phyloP scores from a whole-genome alignment of 2,797 vertebrate genomes.

The Numenius phaeopus region DNA sequence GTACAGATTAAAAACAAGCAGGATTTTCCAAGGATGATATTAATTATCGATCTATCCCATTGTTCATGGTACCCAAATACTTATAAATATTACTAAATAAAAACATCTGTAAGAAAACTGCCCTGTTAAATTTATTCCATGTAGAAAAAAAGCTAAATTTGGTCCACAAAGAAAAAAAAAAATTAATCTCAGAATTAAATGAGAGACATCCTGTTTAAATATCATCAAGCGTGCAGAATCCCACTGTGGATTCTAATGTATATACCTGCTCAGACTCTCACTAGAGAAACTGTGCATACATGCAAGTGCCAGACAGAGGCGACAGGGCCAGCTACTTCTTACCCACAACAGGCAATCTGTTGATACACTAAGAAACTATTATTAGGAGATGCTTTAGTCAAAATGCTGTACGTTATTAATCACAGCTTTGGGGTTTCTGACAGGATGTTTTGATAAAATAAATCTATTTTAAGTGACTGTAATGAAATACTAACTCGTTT shows the following conservation, averaged over 20 bases:
- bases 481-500: conserved; percentile 83
- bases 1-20: background rate
- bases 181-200: background rate
- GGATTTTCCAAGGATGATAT: background rate
- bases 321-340: background rate
- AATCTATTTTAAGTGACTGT: conserved; percentile 84
- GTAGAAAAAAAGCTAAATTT: background rate
- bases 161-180: background rate
- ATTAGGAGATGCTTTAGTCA: conserved; percentile 68
- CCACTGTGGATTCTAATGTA: background rate
- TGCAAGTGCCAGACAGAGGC: background rate
- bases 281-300: background rate
- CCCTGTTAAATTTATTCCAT: background rate
- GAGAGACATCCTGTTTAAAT: background rate
- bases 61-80: background rate
- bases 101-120: background rate
- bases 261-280: background rate
- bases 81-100: background rate
- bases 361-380: conserved; percentile 31
- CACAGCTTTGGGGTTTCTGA: conserved; percentile 75
- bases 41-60: background rate
- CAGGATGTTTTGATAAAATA: conserved; percentile 83
- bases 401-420: conserved; percentile 76
- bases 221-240: background rate
- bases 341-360: conserved; percentile 14